Percentiles rank a stretch among this genome's conserved stretches.
Evolutionary conservation across 2,113 vertebrate species (phyloP).

Genomic region (Cryptomyrus ogoouensis): DNA sequence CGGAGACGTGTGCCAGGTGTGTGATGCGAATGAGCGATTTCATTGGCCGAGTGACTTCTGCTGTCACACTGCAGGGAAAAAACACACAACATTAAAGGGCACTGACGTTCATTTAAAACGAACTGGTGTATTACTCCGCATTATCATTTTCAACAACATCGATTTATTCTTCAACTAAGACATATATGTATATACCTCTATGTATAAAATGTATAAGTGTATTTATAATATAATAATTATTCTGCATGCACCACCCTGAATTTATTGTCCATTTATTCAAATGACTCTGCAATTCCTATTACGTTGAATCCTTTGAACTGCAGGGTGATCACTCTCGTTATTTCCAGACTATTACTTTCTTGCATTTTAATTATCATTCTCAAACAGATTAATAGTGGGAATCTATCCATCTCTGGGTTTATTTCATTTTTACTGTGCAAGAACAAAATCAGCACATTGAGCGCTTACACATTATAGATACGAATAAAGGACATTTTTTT

Average conservation of each 20-base stretch:
- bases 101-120: neutral
- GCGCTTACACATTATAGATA: neutral
- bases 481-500: neutral
- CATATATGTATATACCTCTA: neutral
- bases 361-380: conserved; percentile 26
- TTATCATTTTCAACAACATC: neutral
- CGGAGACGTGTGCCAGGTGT: neutral
- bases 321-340: conserved; percentile 5
- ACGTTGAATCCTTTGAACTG: conserved; percentile 5
- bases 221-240: neutral
- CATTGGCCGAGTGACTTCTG: neutral
- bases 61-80: neutral
- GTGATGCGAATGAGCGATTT: neutral
- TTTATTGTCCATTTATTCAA: conserved; percentile 23
- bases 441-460: conserved; percentile 9
- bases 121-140: neutral
- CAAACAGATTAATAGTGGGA: conserved; percentile 21
- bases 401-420: neutral
- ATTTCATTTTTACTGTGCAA: neutral
- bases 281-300: conserved; percentile 19
- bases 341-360: conserved; percentile 25
- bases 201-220: neutral
- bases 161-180: neutral
- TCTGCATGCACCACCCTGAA: neutral
- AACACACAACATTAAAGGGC: neutral